Conservation (phyloP, 2,888 invertebrate genomes). For the Eupithecia exiguata region DNA sequence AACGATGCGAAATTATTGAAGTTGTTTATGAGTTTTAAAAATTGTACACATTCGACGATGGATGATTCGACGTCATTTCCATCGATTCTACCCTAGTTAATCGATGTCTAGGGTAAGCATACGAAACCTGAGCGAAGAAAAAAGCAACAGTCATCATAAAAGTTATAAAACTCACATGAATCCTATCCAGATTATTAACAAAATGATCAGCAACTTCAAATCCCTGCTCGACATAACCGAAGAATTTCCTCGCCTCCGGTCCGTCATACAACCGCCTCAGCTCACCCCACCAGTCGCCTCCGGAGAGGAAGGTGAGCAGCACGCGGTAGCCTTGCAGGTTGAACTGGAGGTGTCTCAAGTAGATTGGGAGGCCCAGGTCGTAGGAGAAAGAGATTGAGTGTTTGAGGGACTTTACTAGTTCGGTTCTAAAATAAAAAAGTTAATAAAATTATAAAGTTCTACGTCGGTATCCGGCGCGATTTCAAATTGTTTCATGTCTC, state of each 20-base stretch:
- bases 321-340: constrained; percentile 67
- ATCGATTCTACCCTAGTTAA: too few species aligned
- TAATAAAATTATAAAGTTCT: not conserved
- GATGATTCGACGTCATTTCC: too few species aligned
- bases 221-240: constrained; percentile 64
- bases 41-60: too few species aligned
- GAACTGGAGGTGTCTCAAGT: constrained; percentile 71
- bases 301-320: constrained; percentile 66
- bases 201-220: constrained; percentile 69
- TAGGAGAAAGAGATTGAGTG: constrained; percentile 65
- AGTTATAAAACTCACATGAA: constrained; percentile 66
- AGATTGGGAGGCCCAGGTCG: constrained; percentile 68
- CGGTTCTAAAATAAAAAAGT: constrained; percentile 57
- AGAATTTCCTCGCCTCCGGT: constrained; percentile 59
- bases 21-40: too few species aligned
- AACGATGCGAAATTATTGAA: too few species aligned
- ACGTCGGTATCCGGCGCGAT: too few species aligned
- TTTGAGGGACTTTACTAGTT: constrained; percentile 57
- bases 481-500: too few species aligned
- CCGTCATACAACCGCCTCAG: constrained; percentile 65
- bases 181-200: constrained; percentile 68
- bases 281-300: constrained; percentile 73
- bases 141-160: too few species aligned
- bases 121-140: too few species aligned
- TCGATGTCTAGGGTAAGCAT: too few species aligned